Percentiles rank a stretch among this genome's conserved stretches.
These are phyloP conservation scores for Callospermophilus lateralis DNA, from an alignment of 2,113 vertebrate genomes.

Conservation along the genomic window DNA sequence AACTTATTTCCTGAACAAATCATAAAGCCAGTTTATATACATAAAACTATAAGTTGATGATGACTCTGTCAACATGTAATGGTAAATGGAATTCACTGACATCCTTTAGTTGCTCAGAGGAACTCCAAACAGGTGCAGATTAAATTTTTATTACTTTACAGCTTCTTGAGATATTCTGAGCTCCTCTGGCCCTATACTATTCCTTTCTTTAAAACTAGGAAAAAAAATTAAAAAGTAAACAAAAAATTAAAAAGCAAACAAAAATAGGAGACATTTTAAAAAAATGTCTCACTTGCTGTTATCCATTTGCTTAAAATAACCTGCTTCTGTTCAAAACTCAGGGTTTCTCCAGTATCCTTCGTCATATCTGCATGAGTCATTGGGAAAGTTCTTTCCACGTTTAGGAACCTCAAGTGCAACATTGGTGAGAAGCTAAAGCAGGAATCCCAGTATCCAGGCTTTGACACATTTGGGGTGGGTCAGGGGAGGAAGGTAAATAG, in stretches of 20 bases:
- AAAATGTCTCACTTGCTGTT: neutral
- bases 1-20: slow-evolving; percentile 7
- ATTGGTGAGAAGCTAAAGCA: neutral
- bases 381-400: neutral
- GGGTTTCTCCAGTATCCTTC: neutral
- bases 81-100: slow-evolving; percentile 20
- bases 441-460: neutral
- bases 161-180: neutral
- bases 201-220: neutral
- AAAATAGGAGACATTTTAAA: neutral
- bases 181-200: neutral
- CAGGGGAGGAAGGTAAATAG: neutral
- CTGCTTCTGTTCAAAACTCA: neutral
- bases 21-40: neutral
- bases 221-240: neutral
- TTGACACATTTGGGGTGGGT: neutral
- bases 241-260: neutral
- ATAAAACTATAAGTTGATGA: neutral
- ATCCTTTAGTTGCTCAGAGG: neutral
- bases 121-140: neutral
- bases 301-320: neutral
- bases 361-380: neutral
- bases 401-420: neutral
- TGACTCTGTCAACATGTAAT: neutral
- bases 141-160: neutral